phyloP scores from a whole-genome alignment of 2,797 vertebrate species.

The Neosalanx taihuensis region DNA sequence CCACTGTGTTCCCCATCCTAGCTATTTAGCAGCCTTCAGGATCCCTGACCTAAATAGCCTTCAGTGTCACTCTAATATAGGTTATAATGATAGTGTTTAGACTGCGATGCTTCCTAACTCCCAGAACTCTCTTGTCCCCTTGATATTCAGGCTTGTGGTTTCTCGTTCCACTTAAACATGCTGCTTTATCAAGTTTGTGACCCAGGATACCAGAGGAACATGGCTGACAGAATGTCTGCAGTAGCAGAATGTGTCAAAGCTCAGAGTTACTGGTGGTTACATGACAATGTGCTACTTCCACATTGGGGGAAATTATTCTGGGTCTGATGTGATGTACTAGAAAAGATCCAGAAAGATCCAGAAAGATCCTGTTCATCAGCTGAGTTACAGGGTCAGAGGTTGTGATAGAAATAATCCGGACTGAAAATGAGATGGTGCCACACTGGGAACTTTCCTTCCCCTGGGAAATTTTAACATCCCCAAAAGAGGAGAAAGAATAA shows the following conservation, averaged over 20 bases:
- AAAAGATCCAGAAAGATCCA: background rate
- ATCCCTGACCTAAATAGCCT: constrained; percentile 41
- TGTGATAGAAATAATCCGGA: constrained; percentile 19
- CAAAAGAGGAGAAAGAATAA: constrained; percentile 35
- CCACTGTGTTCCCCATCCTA: background rate
- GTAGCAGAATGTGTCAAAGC: constrained; percentile 8
- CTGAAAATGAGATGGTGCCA: constrained; percentile 23
- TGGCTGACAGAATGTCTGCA: constrained; percentile 17
- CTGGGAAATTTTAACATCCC: constrained; percentile 43
- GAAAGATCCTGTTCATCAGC: background rate
- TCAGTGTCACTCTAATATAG: constrained; percentile 40
- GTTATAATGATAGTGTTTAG: constrained; percentile 41
- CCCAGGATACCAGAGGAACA: constrained; percentile 19
- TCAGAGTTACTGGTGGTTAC: background rate
- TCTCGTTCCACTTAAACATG: constrained; percentile 32
- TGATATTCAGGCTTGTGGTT: constrained; percentile 34
- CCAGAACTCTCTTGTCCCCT: constrained; percentile 6
- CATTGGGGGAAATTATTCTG: background rate
- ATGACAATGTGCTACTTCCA: background rate
- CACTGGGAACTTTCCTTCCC: constrained; percentile 8
- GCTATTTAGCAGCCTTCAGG: constrained; percentile 3
- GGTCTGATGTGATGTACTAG: background rate
- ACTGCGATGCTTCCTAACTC: constrained; percentile 23
- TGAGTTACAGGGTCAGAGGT: background rate
- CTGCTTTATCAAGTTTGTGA: constrained; percentile 39